Conservation (phyloP, 2,797 vertebrate genomes). For the Podarcis siculus region DNA sequence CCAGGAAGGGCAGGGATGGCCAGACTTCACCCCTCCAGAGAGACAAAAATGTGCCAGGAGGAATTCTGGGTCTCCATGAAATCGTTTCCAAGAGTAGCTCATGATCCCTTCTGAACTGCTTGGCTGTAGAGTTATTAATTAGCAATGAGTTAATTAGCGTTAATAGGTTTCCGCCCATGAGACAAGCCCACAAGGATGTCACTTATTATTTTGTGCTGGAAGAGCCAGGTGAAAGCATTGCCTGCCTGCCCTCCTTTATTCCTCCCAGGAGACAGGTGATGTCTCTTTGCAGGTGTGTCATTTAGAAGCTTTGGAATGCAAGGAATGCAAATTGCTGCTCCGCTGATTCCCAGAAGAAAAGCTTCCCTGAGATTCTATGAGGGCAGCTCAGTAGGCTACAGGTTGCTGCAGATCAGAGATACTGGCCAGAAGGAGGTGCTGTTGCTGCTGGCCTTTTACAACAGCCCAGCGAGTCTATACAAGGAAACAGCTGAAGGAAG, state of each 20-base stretch:
- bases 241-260: not conserved
- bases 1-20: not conserved
- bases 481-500: not conserved
- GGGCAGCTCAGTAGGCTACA: too few relatives aligned
- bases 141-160: not conserved
- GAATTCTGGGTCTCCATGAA: not conserved
- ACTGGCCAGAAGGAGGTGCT: not conserved
- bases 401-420: too few relatives aligned
- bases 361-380: not conserved
- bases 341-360: too few relatives aligned
- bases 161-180: not conserved
- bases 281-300: not conserved
- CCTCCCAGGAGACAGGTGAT: not conserved
- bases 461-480: not conserved
- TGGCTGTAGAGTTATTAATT: not conserved
- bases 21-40: too few relatives aligned
- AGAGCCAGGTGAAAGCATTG: not conserved
- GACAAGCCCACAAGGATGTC: not conserved
- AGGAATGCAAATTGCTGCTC: not conserved
- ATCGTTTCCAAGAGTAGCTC: not conserved
- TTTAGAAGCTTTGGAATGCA: not conserved
- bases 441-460: not conserved
- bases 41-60: not conserved
- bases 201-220: not conserved
- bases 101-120: not conserved